Percentiles rank a stretch among this genome's conserved stretches.
phyloP scores from a whole-genome alignment of 2,888 invertebrate species.

The Bombylius major region DNA sequence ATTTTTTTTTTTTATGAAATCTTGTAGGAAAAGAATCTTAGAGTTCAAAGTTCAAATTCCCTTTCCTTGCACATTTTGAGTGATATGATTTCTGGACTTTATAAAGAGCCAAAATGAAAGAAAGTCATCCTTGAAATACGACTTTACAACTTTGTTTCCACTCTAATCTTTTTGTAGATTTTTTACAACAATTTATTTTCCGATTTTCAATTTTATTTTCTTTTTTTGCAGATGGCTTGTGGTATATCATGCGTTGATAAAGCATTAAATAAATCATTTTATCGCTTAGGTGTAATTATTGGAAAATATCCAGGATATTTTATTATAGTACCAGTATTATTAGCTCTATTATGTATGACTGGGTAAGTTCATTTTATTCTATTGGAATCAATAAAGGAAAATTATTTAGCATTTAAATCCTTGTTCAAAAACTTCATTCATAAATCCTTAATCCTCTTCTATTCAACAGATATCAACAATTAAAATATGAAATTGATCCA shows the following conservation, averaged over 20 bases:
- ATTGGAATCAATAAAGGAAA: not conserved
- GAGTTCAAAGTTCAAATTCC: too few species aligned
- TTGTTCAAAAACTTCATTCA: not conserved
- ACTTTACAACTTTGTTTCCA: too few species aligned
- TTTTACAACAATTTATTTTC: too few species aligned
- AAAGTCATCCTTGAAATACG: too few species aligned
- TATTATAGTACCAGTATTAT: constrained; percentile 70
- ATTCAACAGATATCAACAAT: constrained; percentile 50
- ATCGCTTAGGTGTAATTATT: constrained; percentile 64
- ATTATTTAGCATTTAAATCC: too few species aligned
- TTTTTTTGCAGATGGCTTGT: constrained; percentile 52
- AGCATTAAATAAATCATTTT: constrained; percentile 65
- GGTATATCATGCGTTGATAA: constrained; percentile 66
- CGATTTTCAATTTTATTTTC: not conserved
- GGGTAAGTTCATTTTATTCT: constrained; percentile 38
- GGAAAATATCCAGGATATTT: constrained; percentile 79
- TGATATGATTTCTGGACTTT: too few species aligned
- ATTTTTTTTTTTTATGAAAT: too few species aligned
- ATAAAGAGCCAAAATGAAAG: too few species aligned
- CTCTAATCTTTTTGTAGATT: too few species aligned
- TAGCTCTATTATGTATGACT: constrained; percentile 70
- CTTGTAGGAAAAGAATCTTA: too few species aligned
- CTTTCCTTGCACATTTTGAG: too few species aligned
- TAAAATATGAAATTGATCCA: constrained; percentile 83
- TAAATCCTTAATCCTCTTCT: not conserved